Evolutionary conservation across 2,888 invertebrate species (phyloP).

Genomic region (Tenthredo distinguenda): DNA sequence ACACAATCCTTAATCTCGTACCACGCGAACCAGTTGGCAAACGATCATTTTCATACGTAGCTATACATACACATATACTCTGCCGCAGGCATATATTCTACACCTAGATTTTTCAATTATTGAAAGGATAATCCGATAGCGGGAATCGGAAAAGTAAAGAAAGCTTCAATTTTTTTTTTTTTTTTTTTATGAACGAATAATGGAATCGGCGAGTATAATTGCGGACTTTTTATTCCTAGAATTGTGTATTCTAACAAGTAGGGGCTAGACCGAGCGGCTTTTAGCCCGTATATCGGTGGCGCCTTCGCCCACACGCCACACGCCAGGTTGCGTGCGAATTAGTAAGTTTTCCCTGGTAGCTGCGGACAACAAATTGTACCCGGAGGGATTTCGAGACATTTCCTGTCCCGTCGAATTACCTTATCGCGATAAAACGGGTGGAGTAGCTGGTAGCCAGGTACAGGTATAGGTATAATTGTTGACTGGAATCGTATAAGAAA

Average conservation of each 20-base stretch:
- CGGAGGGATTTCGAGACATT: slow-evolving; percentile 49
- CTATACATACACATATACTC: background rate
- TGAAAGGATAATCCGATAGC: background rate
- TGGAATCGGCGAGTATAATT: background rate
- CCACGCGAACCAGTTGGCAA: slow-evolving; percentile 27
- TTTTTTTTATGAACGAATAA: background rate
- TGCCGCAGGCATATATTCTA: background rate
- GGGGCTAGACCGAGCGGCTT: background rate
- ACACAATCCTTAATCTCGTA: slow-evolving; percentile 16
- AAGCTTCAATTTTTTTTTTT: background rate
- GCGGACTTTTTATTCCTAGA: background rate
- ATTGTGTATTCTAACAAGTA: background rate
- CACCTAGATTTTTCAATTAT: background rate
- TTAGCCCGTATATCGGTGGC: slow-evolving; percentile 5
- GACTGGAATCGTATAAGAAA: background rate
- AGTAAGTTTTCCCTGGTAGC: slow-evolving; percentile 39
- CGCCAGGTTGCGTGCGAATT: slow-evolving; percentile 48
- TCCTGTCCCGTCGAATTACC: slow-evolving; percentile 49
- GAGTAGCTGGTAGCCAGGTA: too few relatives aligned
- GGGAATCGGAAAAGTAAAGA: background rate
- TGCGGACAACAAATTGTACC: slow-evolving; percentile 51
- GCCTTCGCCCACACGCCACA: background rate
- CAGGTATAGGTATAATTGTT: background rate
- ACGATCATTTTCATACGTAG: background rate
- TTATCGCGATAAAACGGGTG: slow-evolving; percentile 31